phyloP scores from a whole-genome alignment of 1,140 invertebrate genomes.

The Proales similis region DNA sequence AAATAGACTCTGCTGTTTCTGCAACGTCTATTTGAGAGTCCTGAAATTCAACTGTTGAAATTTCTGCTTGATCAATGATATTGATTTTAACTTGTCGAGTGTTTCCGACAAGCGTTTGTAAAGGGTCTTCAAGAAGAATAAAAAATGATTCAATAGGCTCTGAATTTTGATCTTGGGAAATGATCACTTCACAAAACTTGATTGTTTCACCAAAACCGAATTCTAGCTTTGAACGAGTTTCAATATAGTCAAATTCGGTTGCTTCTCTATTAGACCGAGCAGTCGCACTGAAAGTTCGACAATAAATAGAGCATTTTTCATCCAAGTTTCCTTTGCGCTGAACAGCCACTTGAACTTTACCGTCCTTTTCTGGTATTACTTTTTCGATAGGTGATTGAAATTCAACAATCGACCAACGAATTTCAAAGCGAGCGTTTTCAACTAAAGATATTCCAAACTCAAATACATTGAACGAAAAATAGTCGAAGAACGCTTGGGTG shows the following conservation, averaged over 20 bases:
- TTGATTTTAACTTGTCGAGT: conserved; percentile 34
- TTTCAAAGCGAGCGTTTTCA: conserved; percentile 45
- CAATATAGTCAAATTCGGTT: conserved; percentile 6
- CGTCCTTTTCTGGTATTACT: conserved; percentile 45
- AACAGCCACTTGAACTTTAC: conserved; percentile 46
- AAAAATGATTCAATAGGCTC: conserved; percentile 49
- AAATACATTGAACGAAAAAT: conserved; percentile 47
- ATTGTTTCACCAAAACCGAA: conserved; percentile 49
- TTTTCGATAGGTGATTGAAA: conserved; percentile 43
- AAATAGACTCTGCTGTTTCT: conserved; percentile 43
- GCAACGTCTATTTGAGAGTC: conserved; percentile 42
- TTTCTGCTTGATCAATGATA: conserved; percentile 42
- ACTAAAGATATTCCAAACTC: conserved; percentile 47
- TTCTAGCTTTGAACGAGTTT: conserved; percentile 42
- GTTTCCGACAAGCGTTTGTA: conserved; percentile 42
- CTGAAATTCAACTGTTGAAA: conserved; percentile 46
- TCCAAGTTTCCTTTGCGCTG: conserved; percentile 47
- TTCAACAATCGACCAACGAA: conserved; percentile 46
- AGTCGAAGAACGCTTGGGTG: conserved; percentile 41
- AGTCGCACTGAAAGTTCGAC: conserved; percentile 42
- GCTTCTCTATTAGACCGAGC: conserved; percentile 39
- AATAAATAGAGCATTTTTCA: conserved; percentile 47
- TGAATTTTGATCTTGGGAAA: conserved; percentile 49
- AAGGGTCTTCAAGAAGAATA: conserved; percentile 44
- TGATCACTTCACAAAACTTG: conserved; percentile 47